These are phyloP conservation scores for Aphrocallistes beatrix DNA, from an alignment of 37 sponge, comb jelly and placozoan genomes.

Conservation along the genomic window DNA sequence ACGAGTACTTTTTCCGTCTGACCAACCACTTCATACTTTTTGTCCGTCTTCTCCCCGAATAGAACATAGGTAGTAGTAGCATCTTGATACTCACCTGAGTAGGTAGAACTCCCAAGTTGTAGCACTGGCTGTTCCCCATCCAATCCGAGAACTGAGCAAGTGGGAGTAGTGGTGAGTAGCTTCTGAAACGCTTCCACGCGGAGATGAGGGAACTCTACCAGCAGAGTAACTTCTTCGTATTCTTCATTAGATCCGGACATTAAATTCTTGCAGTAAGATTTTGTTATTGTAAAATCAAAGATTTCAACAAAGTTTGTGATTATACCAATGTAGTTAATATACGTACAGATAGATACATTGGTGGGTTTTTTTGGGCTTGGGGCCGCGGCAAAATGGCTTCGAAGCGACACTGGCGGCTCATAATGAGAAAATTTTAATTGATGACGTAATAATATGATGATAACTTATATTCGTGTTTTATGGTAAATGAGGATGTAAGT, in stretches of 20 bases:
- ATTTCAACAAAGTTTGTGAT: too few species aligned
- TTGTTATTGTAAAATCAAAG: too few species aligned
- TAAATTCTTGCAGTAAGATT: too few species aligned
- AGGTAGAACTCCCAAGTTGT: neutral
- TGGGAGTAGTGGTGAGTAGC: neutral
- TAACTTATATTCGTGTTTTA: too few species aligned
- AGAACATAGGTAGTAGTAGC: neutral
- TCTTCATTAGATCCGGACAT: neutral
- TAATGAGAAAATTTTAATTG: too few species aligned
- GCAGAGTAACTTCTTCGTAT: neutral
- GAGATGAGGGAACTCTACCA: neutral
- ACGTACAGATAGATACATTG: too few species aligned
- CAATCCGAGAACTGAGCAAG: neutral
- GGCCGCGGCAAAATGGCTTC: too few species aligned
- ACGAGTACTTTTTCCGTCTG: neutral
- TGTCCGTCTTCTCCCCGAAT: neutral
- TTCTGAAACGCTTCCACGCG: neutral
- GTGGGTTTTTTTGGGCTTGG: too few species aligned
- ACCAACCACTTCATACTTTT: neutral
- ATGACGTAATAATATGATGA: too few species aligned
- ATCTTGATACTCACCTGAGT: neutral
- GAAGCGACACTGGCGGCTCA: too few species aligned
- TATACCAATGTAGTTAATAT: too few species aligned
- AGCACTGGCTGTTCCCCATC: neutral
- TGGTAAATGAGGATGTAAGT: too few species aligned